Conservation (phyloP, 2,797 vertebrate genomes). For the Meriones psammophilus region DNA sequence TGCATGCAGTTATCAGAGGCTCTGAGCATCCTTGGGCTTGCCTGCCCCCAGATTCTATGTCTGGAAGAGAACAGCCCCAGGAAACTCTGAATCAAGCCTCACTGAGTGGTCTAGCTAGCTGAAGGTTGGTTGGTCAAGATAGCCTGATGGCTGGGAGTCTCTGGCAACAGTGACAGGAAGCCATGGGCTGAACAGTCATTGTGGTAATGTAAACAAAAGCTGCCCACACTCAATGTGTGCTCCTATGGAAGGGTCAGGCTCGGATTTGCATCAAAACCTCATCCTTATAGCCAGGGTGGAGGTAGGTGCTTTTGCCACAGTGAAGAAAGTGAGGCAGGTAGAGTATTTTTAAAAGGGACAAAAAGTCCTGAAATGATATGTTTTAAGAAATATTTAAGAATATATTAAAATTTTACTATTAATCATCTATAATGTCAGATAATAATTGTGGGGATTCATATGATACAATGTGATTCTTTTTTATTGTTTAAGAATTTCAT, state of each 20-base stretch:
- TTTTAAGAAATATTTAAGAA: background rate
- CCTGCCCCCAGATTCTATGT: rapidly evolving
- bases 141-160: background rate
- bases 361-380: background rate
- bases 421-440: background rate
- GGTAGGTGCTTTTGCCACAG: rapidly evolving
- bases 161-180: background rate
- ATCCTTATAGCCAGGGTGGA: rapidly evolving
- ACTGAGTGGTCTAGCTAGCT: background rate
- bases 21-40: background rate
- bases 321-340: background rate
- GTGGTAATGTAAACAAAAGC: rapidly evolving
- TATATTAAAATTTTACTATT: background rate
- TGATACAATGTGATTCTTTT: background rate
- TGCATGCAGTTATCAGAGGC: background rate
- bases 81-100: background rate
- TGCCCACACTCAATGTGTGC: no score
- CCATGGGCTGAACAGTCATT: rapidly evolving
- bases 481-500: background rate
- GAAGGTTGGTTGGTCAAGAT: rapidly evolving
- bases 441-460: background rate
- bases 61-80: rapidly evolving
- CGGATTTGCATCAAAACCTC: rapidly evolving
- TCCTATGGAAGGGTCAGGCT: background rate
- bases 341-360: background rate